phyloP scores from a whole-genome alignment of 2,888 invertebrate species.

The Cremastinae sp. region DNA sequence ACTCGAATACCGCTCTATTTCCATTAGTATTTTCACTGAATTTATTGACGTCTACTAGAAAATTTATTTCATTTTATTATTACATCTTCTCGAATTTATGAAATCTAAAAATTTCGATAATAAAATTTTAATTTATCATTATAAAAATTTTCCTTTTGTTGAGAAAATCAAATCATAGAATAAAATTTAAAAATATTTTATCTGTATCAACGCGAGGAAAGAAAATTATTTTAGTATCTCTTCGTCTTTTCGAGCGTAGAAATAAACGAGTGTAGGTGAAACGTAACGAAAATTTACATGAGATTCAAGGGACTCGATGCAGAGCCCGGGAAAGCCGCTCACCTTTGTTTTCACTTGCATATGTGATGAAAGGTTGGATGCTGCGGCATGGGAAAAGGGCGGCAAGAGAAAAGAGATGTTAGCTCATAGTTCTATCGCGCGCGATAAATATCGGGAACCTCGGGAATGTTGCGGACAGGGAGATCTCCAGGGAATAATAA shows the following conservation, averaged over 20 bases:
- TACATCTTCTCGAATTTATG: slow-evolving; percentile 16
- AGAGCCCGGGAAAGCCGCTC: slow-evolving; percentile 49
- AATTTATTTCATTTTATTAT: slow-evolving; percentile 11
- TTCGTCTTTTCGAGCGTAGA: background rate
- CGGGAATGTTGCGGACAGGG: slow-evolving; percentile 59
- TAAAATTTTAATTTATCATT: no score
- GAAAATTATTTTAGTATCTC: background rate
- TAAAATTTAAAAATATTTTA: no score
- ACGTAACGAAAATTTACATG: background rate
- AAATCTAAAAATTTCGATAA: background rate
- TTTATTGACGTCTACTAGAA: background rate
- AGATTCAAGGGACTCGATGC: slow-evolving; percentile 33
- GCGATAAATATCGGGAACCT: slow-evolving; percentile 74
- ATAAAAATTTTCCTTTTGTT: no score
- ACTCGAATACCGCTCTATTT: no score
- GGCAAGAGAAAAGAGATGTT: slow-evolving; percentile 12
- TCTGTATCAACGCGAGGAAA: no score
- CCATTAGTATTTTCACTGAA: no score
- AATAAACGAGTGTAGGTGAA: no score
- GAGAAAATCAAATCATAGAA: no score
- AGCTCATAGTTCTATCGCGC: slow-evolving; percentile 63
- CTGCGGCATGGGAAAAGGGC: slow-evolving; percentile 1
- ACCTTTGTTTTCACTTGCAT: slow-evolving; percentile 72
- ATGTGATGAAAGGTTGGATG: slow-evolving; percentile 61
- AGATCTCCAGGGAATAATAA: slow-evolving; percentile 74